These are phyloP conservation scores for Adoxophyes honmai DNA, from an alignment of 1,140 invertebrate genomes.

Conservation along the genomic window DNA sequence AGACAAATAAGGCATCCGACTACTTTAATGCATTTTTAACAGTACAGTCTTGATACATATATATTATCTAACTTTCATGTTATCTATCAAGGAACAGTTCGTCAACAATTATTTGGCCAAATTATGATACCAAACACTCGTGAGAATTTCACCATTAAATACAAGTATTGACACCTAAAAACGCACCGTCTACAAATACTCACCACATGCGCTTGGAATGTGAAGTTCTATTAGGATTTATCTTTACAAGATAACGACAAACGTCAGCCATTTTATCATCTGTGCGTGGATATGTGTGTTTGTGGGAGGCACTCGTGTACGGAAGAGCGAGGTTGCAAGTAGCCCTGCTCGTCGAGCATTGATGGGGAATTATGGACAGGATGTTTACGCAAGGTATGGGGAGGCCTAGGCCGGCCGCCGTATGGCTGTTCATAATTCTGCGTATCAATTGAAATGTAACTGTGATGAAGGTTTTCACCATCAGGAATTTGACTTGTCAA, in stretches of 20 bases:
- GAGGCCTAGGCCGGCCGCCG: conserved; percentile 59
- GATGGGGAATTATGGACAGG: conserved; percentile 57
- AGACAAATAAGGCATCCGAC: conserved; percentile 28
- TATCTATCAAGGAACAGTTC: conserved; percentile 13
- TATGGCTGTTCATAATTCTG: conserved; percentile 75
- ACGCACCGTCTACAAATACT: conserved; percentile 37
- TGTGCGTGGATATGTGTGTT: conserved; percentile 66
- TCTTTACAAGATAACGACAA: conserved; percentile 58
- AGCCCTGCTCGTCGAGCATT: conserved; percentile 74
- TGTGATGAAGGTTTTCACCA: conserved; percentile 70
- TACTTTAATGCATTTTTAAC: conserved; percentile 34
- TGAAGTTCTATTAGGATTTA: conserved; percentile 67
- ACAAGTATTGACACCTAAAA: conserved; percentile 58
- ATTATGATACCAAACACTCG: conserved; percentile 33
- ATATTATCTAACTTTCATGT: conserved; percentile 29
- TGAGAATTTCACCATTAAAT: conserved; percentile 47
- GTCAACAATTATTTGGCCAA: conserved; percentile 39
- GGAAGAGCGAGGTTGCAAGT: conserved; percentile 72
- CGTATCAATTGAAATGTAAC: conserved; percentile 74
- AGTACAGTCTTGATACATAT: conserved; percentile 57
- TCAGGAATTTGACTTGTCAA: conserved; percentile 73
- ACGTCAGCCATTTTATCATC: conserved; percentile 61
- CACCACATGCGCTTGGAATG: conserved; percentile 71
- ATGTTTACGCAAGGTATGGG: conserved; percentile 64
- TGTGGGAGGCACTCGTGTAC: conserved; percentile 70